Evolutionary conservation across 1,140 invertebrate species (phyloP), one percentile per base, ranked within the genome.

Genomic region (Brachionus rubens): DNA sequence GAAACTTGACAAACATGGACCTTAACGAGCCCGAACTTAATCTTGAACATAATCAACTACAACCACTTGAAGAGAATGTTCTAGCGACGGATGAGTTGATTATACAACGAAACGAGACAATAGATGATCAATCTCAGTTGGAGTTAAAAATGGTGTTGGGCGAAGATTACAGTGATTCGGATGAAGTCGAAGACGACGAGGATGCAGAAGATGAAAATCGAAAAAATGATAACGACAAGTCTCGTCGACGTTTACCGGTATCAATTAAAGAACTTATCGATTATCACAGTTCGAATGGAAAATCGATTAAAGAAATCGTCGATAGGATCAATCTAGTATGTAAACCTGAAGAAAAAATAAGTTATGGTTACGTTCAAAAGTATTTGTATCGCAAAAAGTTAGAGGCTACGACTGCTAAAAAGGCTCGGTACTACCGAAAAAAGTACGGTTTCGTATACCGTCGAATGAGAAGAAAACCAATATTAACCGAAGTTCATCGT

Each of bases 271-370:
- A 72, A 21, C 28, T 72, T 1, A 72, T 72, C 16, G 68, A 72
- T 36, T 72, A 72, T 33, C 68, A 72, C 46, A 50, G 46, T 16
- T 50, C 46, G 1, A 72, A 72, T 50, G 68, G 68, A 28, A 72
- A 72, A 30, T 72, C 68, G 16, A 72, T 72, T 16, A 72, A 72
- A 72, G 68, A 72, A 50, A 72, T 72, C 10, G 68, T 72, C 28
- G 50, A 72, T 26, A 9, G 68, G 4, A 72, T 72, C 7, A 72
- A 72, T 28, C 6, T 72, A 21, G 68, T 72, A 0, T 72, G 68
- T 33, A 48, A 54, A 30, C 68, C 68, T 12, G 68, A 72, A 33
- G 68, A 72, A 40, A 72, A 72, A 41, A 54, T 72, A 36, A 50
- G 46, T 36, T 72, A 72, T 41, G 68, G 68, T n/a, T 72, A 72